phyloP scores from a whole-genome alignment of 2,797 vertebrate genomes.

The Poeciliopsis gracilis region DNA sequence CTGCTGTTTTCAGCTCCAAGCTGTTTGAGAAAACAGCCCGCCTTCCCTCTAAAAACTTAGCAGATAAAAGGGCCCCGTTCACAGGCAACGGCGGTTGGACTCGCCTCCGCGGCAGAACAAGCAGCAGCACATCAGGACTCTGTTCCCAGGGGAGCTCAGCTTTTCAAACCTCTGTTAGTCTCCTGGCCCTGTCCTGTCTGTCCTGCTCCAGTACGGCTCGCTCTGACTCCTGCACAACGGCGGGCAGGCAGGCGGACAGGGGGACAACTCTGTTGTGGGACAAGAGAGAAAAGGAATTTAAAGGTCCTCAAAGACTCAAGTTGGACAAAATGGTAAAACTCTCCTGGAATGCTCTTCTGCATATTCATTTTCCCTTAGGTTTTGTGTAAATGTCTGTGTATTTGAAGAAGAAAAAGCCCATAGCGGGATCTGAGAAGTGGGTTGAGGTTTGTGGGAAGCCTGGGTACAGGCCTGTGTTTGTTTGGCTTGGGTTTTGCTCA shows the following conservation, averaged over 20 bases:
- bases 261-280: constrained; percentile 70
- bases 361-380: constrained; percentile 61
- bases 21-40: constrained; percentile 81
- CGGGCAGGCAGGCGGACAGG: constrained; percentile 35
- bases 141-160: constrained; percentile 65
- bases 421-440: constrained; percentile 78
- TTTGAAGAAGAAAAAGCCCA: constrained; percentile 58
- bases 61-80: constrained; percentile 85
- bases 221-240: constrained; percentile 60
- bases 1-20: constrained; percentile 85
- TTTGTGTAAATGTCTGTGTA: constrained; percentile 63
- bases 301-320: constrained; percentile 47
- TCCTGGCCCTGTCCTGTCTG: constrained; percentile 68
- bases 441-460: constrained; percentile 83
- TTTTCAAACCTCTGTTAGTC: constrained; percentile 62
- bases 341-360: constrained; percentile 64
- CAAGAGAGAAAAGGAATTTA: constrained; percentile 59
- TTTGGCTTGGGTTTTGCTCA: constrained; percentile 80
- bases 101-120: constrained; percentile 60
- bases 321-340: constrained; percentile 77
- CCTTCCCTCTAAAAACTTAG: constrained; percentile 76
- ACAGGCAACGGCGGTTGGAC: constrained; percentile 68
- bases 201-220: constrained; percentile 68
- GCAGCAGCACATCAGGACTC: constrained; percentile 72
- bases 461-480: constrained; percentile 79